A percentile compares a stretch with the other conserved stretches of the same genome.
Conservation (phyloP, 2,113 vertebrate species). For the Oryzias melastigma region DNA sequence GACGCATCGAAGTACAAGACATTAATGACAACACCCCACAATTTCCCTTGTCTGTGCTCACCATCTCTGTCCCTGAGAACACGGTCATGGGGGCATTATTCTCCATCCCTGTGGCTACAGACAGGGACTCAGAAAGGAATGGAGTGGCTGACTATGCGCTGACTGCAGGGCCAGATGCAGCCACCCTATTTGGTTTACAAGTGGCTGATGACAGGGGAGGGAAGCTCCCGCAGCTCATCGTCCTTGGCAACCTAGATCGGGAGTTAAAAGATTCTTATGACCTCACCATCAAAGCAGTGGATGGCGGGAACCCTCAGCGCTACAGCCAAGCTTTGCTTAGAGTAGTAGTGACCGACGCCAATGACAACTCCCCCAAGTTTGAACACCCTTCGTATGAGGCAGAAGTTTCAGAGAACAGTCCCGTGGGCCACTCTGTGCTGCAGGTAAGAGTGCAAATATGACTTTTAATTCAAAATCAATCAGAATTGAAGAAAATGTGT, state of each 20-base stretch:
- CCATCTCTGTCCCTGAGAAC: conserved; percentile 93
- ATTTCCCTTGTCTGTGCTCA: conserved; percentile 91
- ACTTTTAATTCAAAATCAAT: conserved; percentile 18
- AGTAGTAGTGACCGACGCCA: conserved; percentile 92
- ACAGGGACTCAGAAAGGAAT: conserved; percentile 89
- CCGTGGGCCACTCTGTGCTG: conserved; percentile 93
- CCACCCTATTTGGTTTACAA: conserved; percentile 92
- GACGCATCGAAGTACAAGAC: conserved; percentile 93
- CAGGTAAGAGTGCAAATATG: conserved; percentile 81
- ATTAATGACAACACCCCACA: conserved; percentile 99
- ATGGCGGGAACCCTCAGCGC: conserved; percentile 90
- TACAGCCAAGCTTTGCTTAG: conserved; percentile 93
- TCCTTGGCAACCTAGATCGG: conserved; percentile 92
- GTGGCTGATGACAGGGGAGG: conserved; percentile 95
- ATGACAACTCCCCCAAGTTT: conserved; percentile 93
- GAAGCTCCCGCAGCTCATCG: conserved; percentile 95
- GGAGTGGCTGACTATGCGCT: conserved; percentile 93
- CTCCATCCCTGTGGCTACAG: conserved; percentile 90
- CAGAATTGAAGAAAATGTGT: conserved; percentile 4
- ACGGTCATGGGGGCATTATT: conserved; percentile 90
- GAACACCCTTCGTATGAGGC: conserved; percentile 91
- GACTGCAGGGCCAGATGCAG: conserved; percentile 85
- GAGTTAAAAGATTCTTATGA: conserved; percentile 97
- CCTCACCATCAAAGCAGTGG: conserved; percentile 95
- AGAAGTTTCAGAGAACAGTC: conserved; percentile 91